These are phyloP conservation scores for Hydrocynus forskahlii DNA, from an alignment of 2,797 vertebrate species.

Conservation along the genomic window DNA sequence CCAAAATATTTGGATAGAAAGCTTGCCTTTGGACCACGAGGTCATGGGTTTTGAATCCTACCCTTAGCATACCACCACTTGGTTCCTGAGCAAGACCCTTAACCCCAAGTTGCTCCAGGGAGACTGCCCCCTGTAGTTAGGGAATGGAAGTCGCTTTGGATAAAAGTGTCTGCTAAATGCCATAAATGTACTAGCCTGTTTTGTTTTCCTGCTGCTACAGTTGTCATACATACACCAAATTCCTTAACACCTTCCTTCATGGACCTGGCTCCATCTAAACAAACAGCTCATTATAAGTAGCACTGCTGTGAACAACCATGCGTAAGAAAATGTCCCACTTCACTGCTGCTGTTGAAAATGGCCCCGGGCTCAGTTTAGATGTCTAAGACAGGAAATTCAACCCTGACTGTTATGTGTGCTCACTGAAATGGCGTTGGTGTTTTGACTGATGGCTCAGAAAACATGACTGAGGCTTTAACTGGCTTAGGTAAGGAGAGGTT, in stretches of 20 bases:
- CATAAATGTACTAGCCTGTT: too few species aligned
- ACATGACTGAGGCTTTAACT: slow-evolving; percentile 25
- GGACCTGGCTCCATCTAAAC: slow-evolving; percentile 51
- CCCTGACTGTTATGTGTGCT: slow-evolving; percentile 34
- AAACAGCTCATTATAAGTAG: slow-evolving; percentile 62
- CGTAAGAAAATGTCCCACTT: slow-evolving; percentile 65
- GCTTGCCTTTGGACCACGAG: too few species aligned
- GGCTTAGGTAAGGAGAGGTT: slow-evolving; percentile 35
- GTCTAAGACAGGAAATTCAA: slow-evolving; percentile 49
- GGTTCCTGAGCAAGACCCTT: too few species aligned
- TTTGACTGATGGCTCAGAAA: slow-evolving; percentile 25
- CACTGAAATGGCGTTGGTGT: slow-evolving; percentile 19
- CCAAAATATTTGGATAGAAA: too few species aligned
- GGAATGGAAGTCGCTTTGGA: too few species aligned
- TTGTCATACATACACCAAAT: background rate
- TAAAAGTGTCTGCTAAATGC: too few species aligned
- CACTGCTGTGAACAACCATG: slow-evolving; percentile 65
- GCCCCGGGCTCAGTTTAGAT: slow-evolving; percentile 49
- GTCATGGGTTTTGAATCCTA: too few species aligned
- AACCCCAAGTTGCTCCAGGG: too few species aligned
- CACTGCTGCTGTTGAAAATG: slow-evolving; percentile 64
- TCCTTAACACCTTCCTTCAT: slow-evolving; percentile 38
- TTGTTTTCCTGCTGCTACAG: background rate
- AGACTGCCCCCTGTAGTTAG: too few species aligned
- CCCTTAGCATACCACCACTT: too few species aligned